Evolutionary conservation across 2,888 invertebrate genomes (phyloP).

Genomic region (Scaptomyza reducta): DNA sequence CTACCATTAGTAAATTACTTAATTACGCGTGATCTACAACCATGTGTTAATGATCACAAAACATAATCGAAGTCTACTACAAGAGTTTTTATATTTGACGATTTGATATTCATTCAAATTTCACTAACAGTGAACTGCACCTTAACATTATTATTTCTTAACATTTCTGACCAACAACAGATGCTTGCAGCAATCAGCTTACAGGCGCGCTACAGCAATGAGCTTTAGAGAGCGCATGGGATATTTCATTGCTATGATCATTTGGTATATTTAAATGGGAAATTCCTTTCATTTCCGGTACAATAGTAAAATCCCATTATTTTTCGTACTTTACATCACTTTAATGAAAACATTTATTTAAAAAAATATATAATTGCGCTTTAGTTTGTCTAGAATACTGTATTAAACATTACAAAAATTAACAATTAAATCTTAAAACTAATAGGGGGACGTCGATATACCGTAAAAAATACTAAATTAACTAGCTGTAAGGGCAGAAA

Average conservation of each 20-base stretch:
- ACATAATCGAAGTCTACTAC: neutral
- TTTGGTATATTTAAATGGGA: conserved; percentile 6
- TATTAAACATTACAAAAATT: conserved; percentile 49
- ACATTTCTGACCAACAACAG: neutral
- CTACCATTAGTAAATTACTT: too few relatives aligned
- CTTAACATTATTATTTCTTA: conserved; percentile 1
- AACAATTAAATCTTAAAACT: conserved; percentile 57
- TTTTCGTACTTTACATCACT: conserved; percentile 37
- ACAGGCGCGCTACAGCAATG: neutral
- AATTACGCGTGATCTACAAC: neutral
- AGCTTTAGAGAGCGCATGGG: conserved; percentile 21
- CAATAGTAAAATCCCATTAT: neutral
- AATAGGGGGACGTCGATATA: conserved; percentile 53
- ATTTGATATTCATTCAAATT: neutral
- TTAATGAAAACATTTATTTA: conserved; percentile 28
- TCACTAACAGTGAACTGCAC: conserved; percentile 5
- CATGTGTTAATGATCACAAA: neutral
- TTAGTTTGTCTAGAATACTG: conserved; percentile 73
- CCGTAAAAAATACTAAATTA: conserved; percentile 60
- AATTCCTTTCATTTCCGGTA: neutral
- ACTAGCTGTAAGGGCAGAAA: conserved; percentile 36
- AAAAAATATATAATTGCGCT: conserved; percentile 44
- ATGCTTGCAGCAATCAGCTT: conserved; percentile 14
- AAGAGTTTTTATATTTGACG: neutral
- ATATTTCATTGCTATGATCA: conserved; percentile 6